These are phyloP conservation scores for Lepidonotus clava DNA, from an alignment of 2,888 invertebrate genomes.

Conservation along the genomic window DNA sequence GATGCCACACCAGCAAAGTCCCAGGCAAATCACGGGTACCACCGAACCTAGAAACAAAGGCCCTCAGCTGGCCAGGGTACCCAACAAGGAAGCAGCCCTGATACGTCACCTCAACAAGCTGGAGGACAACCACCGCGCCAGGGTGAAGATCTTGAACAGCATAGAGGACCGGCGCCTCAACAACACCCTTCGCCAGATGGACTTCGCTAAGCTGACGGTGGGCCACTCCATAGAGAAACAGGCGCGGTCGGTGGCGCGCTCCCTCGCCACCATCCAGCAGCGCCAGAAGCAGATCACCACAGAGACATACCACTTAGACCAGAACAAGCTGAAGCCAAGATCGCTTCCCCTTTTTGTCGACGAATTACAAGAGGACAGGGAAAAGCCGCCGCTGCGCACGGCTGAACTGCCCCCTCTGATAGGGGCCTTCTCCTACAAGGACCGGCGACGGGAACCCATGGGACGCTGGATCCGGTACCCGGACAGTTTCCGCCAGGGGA, in stretches of 20 bases:
- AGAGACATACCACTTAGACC: neutral
- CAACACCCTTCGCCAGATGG: constrained; percentile 40
- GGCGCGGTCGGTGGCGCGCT: neutral
- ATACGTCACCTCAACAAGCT: constrained; percentile 17
- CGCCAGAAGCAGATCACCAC: constrained; percentile 19
- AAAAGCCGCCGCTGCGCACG: neutral
- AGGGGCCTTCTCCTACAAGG: constrained; percentile 19
- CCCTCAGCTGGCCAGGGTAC: neutral
- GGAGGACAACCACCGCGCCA: constrained; percentile 44
- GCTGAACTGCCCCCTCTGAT: neutral
- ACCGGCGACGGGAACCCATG: constrained; percentile 1
- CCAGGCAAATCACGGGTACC: neutral
- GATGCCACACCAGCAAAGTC: neutral
- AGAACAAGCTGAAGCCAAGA: neutral
- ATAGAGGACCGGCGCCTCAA: constrained; percentile 8
- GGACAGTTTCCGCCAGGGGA: neutral
- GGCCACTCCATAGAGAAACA: constrained; percentile 42
- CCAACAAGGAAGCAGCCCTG: constrained; percentile 26
- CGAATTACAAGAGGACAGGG: neutral
- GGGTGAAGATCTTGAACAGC: constrained; percentile 35
- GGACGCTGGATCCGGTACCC: constrained; percentile 45
- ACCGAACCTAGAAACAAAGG: neutral
- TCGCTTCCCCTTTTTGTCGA: neutral
- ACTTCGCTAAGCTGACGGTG: constrained; percentile 25
- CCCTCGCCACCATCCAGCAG: constrained; percentile 12